Base-by-base conservation (phyloP, 2,888 invertebrate species). In the Eupithecia pulchellata region DNA sequence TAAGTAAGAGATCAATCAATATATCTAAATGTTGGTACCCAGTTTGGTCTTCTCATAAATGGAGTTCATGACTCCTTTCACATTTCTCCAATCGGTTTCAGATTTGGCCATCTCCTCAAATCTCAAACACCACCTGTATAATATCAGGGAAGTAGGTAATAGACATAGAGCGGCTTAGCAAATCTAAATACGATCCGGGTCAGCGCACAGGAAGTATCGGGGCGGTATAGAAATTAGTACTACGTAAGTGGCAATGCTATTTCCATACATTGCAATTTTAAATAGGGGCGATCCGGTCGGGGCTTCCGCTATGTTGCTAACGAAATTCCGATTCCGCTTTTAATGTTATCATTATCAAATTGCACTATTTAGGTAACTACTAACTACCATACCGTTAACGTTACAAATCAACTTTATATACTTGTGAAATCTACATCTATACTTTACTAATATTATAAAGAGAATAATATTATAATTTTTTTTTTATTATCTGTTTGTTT, bases 191-290 rank as follows among this genome's bases (percentile, higher is more conserved):
- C 79, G 78, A 83, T 82, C 80, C 82, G 78, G 85, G 84, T 86
- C 84, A 85, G 68, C 65, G 62, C 66, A 72, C 64, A 64, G 64
- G 69, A 72, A 72, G 65, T 69, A 63, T 34, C 47, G 52, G 32
- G 65, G 58, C 65, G 47, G 66, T 72, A 61, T 55, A 63, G 34
- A 63, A 68, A 66, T 64, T 64, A 66, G 66, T 52, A 64, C 47
- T 78, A 79, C 79, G 80, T 87, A 87, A 89, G 89, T 91, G 88
- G 84, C 82, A 81, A 82, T 78, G 79, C 80, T 79, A 89, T 90
- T 91, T 90, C 86, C 89, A 91, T 88, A 86, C 82, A 82, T 86
- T 89, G 84, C 87, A 87, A 89, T 90, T 86, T 86, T 83, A 87
- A 89, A 88, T 89, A 68, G 83, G 84, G 80, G 75, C 80, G 80